phyloP scores from a whole-genome alignment of 2,113 vertebrate genomes.

The Hassar affinis region DNA sequence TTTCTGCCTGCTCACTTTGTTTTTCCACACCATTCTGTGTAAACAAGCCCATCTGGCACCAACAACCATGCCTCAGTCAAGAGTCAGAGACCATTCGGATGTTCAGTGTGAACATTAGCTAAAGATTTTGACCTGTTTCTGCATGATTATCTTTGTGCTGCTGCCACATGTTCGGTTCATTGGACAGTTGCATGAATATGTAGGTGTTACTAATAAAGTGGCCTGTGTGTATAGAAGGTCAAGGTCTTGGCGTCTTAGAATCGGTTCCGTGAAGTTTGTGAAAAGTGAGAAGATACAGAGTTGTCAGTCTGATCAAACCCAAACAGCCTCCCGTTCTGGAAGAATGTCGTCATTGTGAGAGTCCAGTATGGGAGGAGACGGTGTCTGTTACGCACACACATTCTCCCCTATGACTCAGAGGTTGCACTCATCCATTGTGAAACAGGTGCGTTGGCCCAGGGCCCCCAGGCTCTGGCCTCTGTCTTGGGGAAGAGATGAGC shows the following conservation, averaged over 20 bases:
- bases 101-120: neutral
- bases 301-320: neutral
- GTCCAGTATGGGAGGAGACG: slow-evolving; percentile 40
- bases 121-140: neutral
- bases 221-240: neutral
- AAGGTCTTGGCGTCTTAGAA: neutral
- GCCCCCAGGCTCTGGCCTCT: slow-evolving; percentile 31
- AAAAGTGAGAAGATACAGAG: neutral
- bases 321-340: slow-evolving; percentile 5
- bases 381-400: slow-evolving; percentile 40
- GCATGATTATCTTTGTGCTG: neutral
- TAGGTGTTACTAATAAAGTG: neutral
- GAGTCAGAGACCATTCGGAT: neutral
- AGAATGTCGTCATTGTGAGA: slow-evolving; percentile 19
- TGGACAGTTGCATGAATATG: neutral
- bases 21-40: neutral
- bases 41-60: neutral
- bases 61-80: neutral
- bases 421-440: slow-evolving; percentile 47
- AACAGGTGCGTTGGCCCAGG: slow-evolving; percentile 31
- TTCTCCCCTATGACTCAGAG: slow-evolving; percentile 30
- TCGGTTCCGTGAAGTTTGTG: neutral
- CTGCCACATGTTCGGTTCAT: neutral
- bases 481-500: slow-evolving; percentile 9
- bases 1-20: neutral